Percentiles rank a stretch among this genome's conserved stretches.
Evolutionary conservation across 1,140 invertebrate species (phyloP).

Genomic region (Drosophila chauvacae): DNA sequence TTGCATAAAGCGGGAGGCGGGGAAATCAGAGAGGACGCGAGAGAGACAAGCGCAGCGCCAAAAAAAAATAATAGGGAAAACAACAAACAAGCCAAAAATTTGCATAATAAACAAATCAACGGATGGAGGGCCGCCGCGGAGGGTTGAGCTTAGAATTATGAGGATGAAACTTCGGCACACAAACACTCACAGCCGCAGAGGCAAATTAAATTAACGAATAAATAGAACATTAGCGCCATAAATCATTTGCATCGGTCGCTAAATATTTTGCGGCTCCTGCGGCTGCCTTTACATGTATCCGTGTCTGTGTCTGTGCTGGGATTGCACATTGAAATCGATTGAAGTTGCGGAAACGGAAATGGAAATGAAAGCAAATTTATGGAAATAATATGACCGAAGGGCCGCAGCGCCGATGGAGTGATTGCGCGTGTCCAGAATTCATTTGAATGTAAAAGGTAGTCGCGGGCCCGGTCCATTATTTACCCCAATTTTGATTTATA

Average conservation of each 20-base stretch:
- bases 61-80: conserved; percentile 43
- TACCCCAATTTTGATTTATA: conserved; percentile 54
- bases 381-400: conserved; percentile 67
- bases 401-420: conserved; percentile 6
- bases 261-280: conserved; percentile 67
- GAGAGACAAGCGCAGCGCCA: conserved; percentile 29
- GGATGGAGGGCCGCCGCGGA: conserved; percentile 10
- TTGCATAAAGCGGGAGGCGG: conserved; percentile 41
- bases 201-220: conserved; percentile 79
- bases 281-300: conserved; percentile 17
- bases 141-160: conserved; percentile 60
- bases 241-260: conserved; percentile 71
- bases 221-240: conserved; percentile 82
- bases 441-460: conserved; percentile 23
- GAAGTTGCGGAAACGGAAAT: conserved; percentile 70
- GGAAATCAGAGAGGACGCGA: conserved; percentile 11
- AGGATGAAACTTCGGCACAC: conserved; percentile 40
- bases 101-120: conserved; percentile 63
- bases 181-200: conserved; percentile 12
- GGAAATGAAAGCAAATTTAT: conserved; percentile 79
- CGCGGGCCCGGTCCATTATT: conserved; percentile 22
- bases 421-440: conserved; percentile 37
- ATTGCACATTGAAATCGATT: conserved; percentile 53
- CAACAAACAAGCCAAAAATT: conserved; percentile 55
- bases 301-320: conserved; percentile 17